A percentile compares a stretch with the other conserved stretches of the same genome.
Conservation (phyloP, 2,888 invertebrate genomes). For the Lumbricus terrestris region DNA sequence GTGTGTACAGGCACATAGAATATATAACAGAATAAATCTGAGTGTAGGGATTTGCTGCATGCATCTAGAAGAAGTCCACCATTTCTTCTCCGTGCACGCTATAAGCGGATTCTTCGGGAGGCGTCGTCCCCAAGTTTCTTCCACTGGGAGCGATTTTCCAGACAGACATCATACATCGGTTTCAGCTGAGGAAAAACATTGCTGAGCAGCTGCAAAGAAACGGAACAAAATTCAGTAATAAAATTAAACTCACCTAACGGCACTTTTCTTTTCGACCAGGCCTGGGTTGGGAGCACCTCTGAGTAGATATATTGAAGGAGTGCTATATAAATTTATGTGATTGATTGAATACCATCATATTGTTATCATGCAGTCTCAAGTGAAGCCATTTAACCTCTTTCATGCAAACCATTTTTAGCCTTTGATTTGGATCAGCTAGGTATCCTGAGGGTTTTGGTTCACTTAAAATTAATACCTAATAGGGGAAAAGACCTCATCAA, state of each 20-base stretch:
- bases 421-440: too few relatives aligned
- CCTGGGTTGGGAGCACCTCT: too few relatives aligned
- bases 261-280: too few relatives aligned
- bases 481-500: too few relatives aligned
- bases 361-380: background rate
- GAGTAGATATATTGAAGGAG: too few relatives aligned
- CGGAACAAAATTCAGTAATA: background rate
- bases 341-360: background rate
- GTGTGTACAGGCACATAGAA: background rate
- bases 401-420: background rate
- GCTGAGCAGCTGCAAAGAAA: constrained; percentile 7
- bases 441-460: too few relatives aligned
- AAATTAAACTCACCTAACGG: background rate
- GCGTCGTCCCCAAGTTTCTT: background rate
- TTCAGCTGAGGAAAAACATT: constrained; percentile 10
- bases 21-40: background rate
- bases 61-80: background rate
- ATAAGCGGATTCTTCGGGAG: background rate
- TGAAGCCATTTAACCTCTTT: background rate
- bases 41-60: background rate
- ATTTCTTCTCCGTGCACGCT: background rate
- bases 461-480: too few relatives aligned
- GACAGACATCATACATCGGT: background rate
- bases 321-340: too few relatives aligned
- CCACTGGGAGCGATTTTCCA: constrained; percentile 9